Base-by-base conservation (phyloP, 2,797 vertebrate species). In the Astyanax mexicanus region DNA sequence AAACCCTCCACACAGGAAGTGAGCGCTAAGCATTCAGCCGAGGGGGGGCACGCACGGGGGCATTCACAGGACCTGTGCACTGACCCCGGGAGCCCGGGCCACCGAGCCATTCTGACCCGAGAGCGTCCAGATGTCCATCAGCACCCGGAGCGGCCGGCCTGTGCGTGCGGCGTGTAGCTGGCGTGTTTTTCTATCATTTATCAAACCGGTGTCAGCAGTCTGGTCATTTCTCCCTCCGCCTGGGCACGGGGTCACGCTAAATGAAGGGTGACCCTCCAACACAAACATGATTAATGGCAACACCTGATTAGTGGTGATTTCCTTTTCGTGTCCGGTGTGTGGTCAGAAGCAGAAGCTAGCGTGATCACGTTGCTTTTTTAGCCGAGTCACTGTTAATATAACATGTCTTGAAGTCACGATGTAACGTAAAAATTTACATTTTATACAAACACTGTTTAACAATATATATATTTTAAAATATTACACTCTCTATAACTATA, bases 111-210 rank as follows among this genome's bases (percentile, higher is more conserved):
- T 67, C 61, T 66, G 29, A 32, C 2, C 78, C 61, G 60, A 19
- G 49, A 79, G 37, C 17, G 71, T 60, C 82, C 82, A 84, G 77
- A 84, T 80, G 80, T 77, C 70, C 66, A 55, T 62, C 69, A 61
- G 38, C 37, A 37, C 54, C 38, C 52, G 54, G 45, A 74, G 57
- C 40, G 62, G 47, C 51, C 60, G 35, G 37, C 65, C 37, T 69
- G 52, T 75, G 54, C 35, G 8, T 32, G n/a, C 58, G 77, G 71
- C 17, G 52, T n/a, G 17, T 75, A 40, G 25, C 45, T 71, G 62
- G 70, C 10, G 80, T 93, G 91, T 94, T 92, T 94, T 93, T 90
- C 87, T 84, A 89, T 88, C 93, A 92, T 93, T 92, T 89, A 93
- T 93, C 92, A 94, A 92, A 76, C 79, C 1, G 42, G 84, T 92